Conservation (phyloP, 2,888 invertebrate genomes). For the Alentia gelatinosa region DNA sequence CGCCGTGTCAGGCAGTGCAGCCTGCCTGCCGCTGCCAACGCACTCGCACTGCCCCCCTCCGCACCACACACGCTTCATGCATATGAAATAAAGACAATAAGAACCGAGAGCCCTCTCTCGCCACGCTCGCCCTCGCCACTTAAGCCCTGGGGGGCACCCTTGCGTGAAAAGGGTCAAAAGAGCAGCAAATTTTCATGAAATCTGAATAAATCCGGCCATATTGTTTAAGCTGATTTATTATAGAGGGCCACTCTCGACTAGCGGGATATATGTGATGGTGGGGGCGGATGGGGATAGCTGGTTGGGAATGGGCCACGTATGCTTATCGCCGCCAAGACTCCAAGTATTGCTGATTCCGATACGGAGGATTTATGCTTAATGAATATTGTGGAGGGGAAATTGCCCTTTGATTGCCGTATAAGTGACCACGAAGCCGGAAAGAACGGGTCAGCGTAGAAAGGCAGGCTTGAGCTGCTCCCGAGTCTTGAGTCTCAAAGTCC, state of each 20-base stretch:
- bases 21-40: background rate
- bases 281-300: background rate
- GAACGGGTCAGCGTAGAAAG: background rate
- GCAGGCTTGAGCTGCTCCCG: background rate
- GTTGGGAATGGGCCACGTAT: background rate
- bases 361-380: conserved; percentile 43
- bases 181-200: conserved; percentile 47
- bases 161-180: conserved; percentile 37
- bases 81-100: conserved; percentile 46
- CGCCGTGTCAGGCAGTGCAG: background rate
- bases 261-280: too few relatives aligned
- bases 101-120: background rate
- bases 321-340: conserved; percentile 11
- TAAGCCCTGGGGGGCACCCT: conserved; percentile 1
- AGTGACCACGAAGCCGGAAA: conserved; percentile 20
- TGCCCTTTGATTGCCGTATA: conserved; percentile 39
- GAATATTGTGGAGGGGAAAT: conserved; percentile 40
- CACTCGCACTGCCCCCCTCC: background rate
- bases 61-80: conserved; percentile 20
- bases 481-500: background rate
- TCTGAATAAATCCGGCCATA: conserved; percentile 38
- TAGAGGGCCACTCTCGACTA: background rate
- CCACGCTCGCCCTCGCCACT: background rate
- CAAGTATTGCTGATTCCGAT: conserved; percentile 18
- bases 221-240: conserved; percentile 51